phyloP scores from a whole-genome alignment of 1,140 invertebrate genomes.

The Pomacea maculata region DNA sequence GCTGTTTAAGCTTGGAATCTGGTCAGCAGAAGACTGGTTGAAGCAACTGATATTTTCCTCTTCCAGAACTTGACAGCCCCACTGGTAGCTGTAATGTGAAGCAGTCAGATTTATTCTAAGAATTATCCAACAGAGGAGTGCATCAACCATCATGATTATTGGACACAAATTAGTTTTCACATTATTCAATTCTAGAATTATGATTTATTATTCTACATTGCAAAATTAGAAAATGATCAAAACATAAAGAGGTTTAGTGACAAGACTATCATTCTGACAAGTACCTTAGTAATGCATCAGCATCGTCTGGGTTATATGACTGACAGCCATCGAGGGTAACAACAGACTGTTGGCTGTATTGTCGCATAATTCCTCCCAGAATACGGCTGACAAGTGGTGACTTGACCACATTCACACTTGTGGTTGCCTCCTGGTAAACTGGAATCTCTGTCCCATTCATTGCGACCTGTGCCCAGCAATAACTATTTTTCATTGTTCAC shows the following conservation, averaged over 20 bases:
- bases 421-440: slow-evolving; percentile 31
- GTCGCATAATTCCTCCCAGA: slow-evolving; percentile 34
- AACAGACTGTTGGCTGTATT: slow-evolving; percentile 11
- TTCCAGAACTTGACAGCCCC: slow-evolving; percentile 28
- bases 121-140: too few relatives aligned
- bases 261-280: background rate
- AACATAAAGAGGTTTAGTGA: too few relatives aligned
- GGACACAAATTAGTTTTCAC: too few relatives aligned
- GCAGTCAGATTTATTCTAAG: background rate
- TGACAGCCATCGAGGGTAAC: slow-evolving; percentile 35
- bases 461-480: slow-evolving; percentile 33
- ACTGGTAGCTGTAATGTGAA: slow-evolving; percentile 30
- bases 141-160: too few relatives aligned
- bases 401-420: slow-evolving; percentile 24
- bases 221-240: too few relatives aligned
- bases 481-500: background rate
- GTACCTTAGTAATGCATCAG: slow-evolving; percentile 13
- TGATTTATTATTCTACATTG: too few relatives aligned
- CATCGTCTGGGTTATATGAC: slow-evolving; percentile 35
- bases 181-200: too few relatives aligned
- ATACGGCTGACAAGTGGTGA: slow-evolving; percentile 32
- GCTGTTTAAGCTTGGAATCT: background rate
- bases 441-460: slow-evolving; percentile 39
- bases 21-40: background rate
- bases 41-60: slow-evolving; percentile 20